Percentiles rank a stretch among this genome's conserved stretches.
Evolutionary conservation across 1,140 invertebrate species (phyloP).

Genomic region (Brachystomella parvula): DNA sequence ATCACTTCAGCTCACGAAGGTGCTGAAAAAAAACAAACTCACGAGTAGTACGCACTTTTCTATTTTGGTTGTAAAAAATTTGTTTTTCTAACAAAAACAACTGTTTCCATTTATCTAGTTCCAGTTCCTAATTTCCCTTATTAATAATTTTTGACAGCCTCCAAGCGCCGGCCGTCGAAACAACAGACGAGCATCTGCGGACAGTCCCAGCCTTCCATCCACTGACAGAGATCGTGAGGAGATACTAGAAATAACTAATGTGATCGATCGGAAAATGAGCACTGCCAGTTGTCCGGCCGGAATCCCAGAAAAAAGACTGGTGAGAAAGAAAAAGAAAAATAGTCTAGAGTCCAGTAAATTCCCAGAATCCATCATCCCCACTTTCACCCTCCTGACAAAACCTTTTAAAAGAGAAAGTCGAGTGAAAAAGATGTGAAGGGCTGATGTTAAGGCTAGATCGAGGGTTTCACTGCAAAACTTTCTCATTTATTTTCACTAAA

Average conservation of each 20-base stretch:
- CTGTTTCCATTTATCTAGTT: too few species aligned
- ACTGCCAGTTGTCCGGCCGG: slow-evolving; percentile 34
- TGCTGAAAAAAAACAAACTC: background rate
- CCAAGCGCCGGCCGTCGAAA: slow-evolving; percentile 26
- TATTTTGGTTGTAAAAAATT: too few species aligned
- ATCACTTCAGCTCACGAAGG: too few species aligned
- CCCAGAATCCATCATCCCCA: background rate
- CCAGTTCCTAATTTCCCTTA: slow-evolving; percentile 4
- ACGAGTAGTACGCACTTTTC: too few species aligned
- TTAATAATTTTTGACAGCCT: slow-evolving; percentile 34
- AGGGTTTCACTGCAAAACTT: too few species aligned
- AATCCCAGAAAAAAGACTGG: slow-evolving; percentile 35
- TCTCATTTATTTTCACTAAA: too few species aligned
- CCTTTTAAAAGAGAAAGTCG: background rate
- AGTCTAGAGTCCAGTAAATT: background rate
- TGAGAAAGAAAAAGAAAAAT: slow-evolving; percentile 15
- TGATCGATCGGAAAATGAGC: slow-evolving; percentile 39
- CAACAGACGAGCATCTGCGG: slow-evolving; percentile 36
- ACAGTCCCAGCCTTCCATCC: slow-evolving; percentile 39
- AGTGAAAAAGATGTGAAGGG: background rate
- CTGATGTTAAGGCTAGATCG: too few species aligned
- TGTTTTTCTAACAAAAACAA: too few species aligned
- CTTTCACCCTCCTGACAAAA: background rate
- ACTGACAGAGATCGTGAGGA: slow-evolving; percentile 33
- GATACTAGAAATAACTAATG: slow-evolving; percentile 7